Evolutionary conservation across 2,797 vertebrate species (phyloP).

Genomic region (Sebastes itinus): DNA sequence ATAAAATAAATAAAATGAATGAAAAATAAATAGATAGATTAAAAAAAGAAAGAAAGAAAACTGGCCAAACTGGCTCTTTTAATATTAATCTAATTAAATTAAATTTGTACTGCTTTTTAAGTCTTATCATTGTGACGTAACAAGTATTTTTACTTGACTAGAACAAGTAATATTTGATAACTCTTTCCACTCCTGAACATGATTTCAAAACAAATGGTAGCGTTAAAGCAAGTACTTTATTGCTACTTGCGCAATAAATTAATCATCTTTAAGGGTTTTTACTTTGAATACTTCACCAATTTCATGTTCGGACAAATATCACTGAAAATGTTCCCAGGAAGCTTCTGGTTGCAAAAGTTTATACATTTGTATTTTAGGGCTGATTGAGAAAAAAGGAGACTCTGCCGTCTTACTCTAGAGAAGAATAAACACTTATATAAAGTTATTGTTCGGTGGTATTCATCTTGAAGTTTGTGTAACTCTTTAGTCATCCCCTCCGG

Average conservation of each 20-base stretch:
- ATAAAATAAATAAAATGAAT: too few relatives aligned
- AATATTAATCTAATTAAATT: too few relatives aligned
- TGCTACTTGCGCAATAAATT: neutral
- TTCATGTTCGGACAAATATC: neutral
- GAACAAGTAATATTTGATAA: neutral
- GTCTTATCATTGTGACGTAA: neutral
- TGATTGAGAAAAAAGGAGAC: too few relatives aligned
- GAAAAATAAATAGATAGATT: too few relatives aligned
- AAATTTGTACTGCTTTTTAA: too few relatives aligned
- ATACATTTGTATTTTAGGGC: neutral
- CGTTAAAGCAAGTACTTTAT: neutral
- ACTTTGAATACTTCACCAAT: neutral
- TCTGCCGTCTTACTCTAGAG: neutral
- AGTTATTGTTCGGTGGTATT: neutral
- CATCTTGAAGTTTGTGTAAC: neutral
- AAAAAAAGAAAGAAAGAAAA: too few relatives aligned
- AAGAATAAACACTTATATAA: slow-evolving; percentile 3
- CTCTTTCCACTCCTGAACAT: neutral
- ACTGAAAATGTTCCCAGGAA: neutral
- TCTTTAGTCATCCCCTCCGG: neutral
- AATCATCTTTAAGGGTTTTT: neutral
- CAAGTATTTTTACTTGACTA: neutral
- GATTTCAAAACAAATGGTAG: neutral
- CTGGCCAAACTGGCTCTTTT: too few relatives aligned
- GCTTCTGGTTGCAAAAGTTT: neutral